Conservation (phyloP, 2,888 invertebrate genomes). For the Elegia similella region DNA sequence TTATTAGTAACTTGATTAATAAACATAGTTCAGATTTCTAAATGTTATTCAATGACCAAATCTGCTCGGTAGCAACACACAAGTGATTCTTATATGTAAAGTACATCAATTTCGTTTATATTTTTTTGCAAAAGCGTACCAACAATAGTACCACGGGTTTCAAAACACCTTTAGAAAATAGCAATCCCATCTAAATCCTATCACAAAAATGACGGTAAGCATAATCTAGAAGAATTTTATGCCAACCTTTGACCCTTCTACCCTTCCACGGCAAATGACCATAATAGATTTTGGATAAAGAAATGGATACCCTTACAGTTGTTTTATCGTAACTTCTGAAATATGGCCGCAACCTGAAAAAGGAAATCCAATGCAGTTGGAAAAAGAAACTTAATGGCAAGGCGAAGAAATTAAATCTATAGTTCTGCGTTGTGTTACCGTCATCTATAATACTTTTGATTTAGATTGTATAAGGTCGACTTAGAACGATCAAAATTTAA, state of each 20-base stretch:
- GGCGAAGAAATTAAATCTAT: conserved; percentile 4
- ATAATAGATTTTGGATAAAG: conserved; percentile 18
- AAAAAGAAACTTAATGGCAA: background rate
- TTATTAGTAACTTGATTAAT: no score
- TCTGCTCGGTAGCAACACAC: background rate
- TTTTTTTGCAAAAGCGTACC: background rate
- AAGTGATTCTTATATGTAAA: background rate
- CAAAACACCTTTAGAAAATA: background rate
- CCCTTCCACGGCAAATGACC: conserved; percentile 8
- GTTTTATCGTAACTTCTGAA: conserved; percentile 12
- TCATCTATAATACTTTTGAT: background rate
- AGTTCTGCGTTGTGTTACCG: background rate
- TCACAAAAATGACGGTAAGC: background rate
- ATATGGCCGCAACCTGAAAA: conserved; percentile 3
- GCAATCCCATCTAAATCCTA: background rate
- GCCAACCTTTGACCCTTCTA: conserved; percentile 7
- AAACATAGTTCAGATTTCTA: no score
- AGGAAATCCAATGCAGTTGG: conserved; percentile 6
- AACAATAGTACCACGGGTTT: background rate
- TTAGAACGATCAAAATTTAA: no score
- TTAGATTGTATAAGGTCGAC: no score
- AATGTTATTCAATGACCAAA: no score
- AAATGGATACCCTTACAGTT: conserved; percentile 9
- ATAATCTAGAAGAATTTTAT: conserved; percentile 2
- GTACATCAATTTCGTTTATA: no score